Percentiles rank a stretch among this genome's conserved stretches.
Conservation (phyloP, 1,140 invertebrate genomes). For the Physella acuta region DNA sequence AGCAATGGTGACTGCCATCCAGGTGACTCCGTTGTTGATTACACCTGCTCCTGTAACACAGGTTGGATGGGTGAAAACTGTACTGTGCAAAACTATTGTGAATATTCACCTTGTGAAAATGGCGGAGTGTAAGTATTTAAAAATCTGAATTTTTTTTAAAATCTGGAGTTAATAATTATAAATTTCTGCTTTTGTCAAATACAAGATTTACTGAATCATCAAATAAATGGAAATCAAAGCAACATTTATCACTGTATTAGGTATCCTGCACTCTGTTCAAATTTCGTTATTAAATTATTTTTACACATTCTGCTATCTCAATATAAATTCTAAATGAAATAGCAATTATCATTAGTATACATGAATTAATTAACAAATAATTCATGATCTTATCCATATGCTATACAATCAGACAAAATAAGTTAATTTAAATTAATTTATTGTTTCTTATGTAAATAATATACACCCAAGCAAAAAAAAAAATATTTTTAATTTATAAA, state of each 20-base stretch:
- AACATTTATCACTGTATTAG: background rate
- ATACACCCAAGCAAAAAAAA: background rate
- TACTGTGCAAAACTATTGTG: background rate
- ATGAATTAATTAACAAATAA: too few species aligned
- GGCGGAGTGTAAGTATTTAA: background rate
- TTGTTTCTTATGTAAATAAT: background rate
- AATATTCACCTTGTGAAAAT: background rate
- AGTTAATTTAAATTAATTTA: background rate
- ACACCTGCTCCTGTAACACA: background rate
- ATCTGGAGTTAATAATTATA: background rate
- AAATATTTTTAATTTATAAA: background rate
- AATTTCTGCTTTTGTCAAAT: background rate
- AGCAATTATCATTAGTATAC: too few species aligned
- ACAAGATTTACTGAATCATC: background rate
- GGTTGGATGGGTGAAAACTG: slow-evolving; percentile 9
- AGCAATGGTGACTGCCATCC: background rate
- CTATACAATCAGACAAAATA: background rate
- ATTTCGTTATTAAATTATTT: background rate
- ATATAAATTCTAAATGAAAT: background rate
- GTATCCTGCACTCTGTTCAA: background rate
- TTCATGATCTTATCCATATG: background rate
- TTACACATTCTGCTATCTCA: background rate
- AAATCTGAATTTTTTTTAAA: background rate
- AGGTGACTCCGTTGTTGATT: background rate
- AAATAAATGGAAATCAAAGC: background rate